A percentile compares a stretch with the other conserved stretches of the same genome.
Conservation (phyloP, 2,797 vertebrate species). For the Gymnothorax javanicus region DNA sequence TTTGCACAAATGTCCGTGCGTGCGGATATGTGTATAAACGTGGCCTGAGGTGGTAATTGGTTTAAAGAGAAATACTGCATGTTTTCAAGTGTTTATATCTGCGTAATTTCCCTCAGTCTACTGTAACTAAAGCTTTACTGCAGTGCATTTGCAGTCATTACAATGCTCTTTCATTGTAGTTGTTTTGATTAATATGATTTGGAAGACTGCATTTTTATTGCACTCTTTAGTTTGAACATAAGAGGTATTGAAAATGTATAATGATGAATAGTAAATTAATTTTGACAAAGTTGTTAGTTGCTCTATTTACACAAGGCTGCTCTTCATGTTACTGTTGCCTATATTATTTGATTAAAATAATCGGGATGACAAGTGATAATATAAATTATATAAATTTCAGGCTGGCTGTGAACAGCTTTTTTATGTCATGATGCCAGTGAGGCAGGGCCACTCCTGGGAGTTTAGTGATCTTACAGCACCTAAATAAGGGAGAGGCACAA, state of each 20-base stretch:
- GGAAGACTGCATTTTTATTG: background rate
- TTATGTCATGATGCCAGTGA: background rate
- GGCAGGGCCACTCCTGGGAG: background rate
- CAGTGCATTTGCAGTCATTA: background rate
- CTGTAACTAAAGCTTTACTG: background rate
- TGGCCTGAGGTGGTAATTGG: background rate
- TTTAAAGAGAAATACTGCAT: background rate
- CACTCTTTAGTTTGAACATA: background rate
- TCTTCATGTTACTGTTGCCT: background rate
- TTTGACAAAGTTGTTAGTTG: background rate
- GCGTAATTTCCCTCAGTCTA: background rate
- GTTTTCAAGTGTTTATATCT: background rate
- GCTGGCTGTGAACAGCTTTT: background rate
- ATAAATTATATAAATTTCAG: background rate
- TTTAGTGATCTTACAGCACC: background rate
- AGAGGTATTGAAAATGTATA: background rate
- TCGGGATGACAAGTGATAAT: background rate
- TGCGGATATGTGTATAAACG: background rate
- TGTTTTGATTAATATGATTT: background rate
- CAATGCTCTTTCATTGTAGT: background rate
- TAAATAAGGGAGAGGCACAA: conserved; percentile 7
- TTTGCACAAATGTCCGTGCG: background rate
- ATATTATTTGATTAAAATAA: background rate
- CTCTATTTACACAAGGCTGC: background rate
- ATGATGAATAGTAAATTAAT: background rate